Evolutionary conservation across 2,113 vertebrate genomes (phyloP).

Genomic region (Melanotaenia duboulayi): DNA sequence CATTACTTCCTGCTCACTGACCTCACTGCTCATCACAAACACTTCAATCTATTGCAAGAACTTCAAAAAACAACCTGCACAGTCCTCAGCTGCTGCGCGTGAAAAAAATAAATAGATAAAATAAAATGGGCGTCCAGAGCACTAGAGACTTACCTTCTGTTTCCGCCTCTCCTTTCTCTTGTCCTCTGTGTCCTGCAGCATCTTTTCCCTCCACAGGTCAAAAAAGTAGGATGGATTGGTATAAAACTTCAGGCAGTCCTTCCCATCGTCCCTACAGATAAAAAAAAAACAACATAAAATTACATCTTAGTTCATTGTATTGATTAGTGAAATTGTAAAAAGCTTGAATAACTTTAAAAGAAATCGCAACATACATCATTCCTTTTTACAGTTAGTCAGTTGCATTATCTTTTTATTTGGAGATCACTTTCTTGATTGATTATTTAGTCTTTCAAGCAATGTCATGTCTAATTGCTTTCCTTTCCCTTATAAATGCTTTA

Average conservation of each 20-base stretch:
- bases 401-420: no score
- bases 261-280: slow-evolving; percentile 92
- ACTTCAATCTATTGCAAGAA: neutral
- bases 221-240: slow-evolving; percentile 99
- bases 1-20: slow-evolving; percentile 2
- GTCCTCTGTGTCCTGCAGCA: slow-evolving; percentile 98
- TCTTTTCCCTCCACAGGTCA: slow-evolving; percentile 98
- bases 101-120: neutral
- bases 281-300: neutral
- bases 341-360: no score
- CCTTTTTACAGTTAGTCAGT: no score
- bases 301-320: no score
- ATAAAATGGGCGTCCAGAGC: neutral
- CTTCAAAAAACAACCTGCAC: neutral
- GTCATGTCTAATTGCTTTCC: no score
- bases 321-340: no score
- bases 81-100: neutral
- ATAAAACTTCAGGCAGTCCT: slow-evolving; percentile 97
- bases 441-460: no score
- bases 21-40: slow-evolving; percentile 7
- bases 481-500: no score
- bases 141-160: slow-evolving; percentile 89
- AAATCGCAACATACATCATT: no score
- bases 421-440: no score
- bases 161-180: slow-evolving; percentile 98